Evolutionary conservation across 2,113 vertebrate species (phyloP), one percentile per base, ranked within the genome.

Genomic region (Tachycineta bicolor): DNA sequence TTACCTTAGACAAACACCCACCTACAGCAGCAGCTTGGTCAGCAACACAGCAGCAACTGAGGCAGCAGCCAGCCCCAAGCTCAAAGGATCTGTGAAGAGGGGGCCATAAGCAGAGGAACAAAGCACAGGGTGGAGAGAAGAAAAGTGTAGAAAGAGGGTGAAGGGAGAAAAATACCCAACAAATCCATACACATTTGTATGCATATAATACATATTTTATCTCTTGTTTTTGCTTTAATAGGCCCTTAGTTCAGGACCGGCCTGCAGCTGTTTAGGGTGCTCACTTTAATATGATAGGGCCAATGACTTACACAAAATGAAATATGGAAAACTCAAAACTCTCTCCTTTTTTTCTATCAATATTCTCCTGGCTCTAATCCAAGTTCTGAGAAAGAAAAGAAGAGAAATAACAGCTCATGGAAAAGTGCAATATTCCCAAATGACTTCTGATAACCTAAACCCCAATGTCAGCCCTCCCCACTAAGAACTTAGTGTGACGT

Each of bases 111-210:
- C 9, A 24, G 14, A 75, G 33, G 68, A 21, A 49, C 6, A 79
- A 71, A 81, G 28, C 11, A 37, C 10, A 46, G 34, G 5, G 8
- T 21, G 3, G 11, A 52, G 21, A 82, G 20, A 23, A 56, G 5
- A 8, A 41, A 34, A 9, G 34, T 5, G 6, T 1, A 62, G 2
- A 49, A 25, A 62, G 8, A 29, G 4, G 1, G 5, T 1, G 10
- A 64, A 55, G 17, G 18, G 10, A 10, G 5, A 4, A 13, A 44
- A 24, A 60, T 21, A 31, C 3, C 13, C 16, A 31, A 41, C n/a
- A 69, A 39, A 24, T 16, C 9, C 14, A 10, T 8, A 5, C 3
- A 15, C 6, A 3, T 53, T 24, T 55, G 4, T 58, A 29, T 41
- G 10, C 25, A 5, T 34, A 4, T 1, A 58, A 34, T 11, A 29